Conservation (phyloP, 2,888 invertebrate species). For the Cantharis flavilabris region DNA sequence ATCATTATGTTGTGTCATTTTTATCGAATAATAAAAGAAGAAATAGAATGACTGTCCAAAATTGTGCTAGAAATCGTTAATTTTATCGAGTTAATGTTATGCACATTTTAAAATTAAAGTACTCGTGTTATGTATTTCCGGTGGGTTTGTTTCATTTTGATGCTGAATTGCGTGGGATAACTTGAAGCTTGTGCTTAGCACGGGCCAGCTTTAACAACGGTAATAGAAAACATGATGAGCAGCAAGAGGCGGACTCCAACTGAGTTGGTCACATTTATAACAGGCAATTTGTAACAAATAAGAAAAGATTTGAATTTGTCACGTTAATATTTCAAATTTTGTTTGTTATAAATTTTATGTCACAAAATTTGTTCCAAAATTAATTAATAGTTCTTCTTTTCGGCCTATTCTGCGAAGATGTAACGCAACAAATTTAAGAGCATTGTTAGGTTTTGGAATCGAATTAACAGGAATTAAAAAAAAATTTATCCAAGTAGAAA, state of each 20-base stretch:
- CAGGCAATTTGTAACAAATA: constrained; percentile 39
- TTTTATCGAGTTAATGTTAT: constrained; percentile 25
- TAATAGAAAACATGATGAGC: constrained; percentile 33
- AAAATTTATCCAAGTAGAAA: too few relatives aligned
- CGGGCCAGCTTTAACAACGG: constrained; percentile 40
- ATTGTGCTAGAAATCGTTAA: constrained; percentile 18
- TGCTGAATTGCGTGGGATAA: constrained; percentile 46
- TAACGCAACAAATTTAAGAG: too few relatives aligned
- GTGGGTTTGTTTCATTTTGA: constrained; percentile 47
- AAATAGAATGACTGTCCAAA: constrained; percentile 12
- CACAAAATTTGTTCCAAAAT: background rate
- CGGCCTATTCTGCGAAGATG: too few relatives aligned
- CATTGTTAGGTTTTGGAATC: too few relatives aligned
- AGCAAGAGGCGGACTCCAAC: constrained; percentile 38
- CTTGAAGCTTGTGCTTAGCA: constrained; percentile 46
- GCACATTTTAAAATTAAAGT: constrained; percentile 28
- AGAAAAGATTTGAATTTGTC: constrained; percentile 20
- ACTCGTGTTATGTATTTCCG: constrained; percentile 44
- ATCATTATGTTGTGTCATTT: constrained; percentile 18
- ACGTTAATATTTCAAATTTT: background rate
- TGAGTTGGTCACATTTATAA: constrained; percentile 38
- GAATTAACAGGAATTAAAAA: too few relatives aligned
- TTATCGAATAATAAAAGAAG: constrained; percentile 1
- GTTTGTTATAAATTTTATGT: background rate
- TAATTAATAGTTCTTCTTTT: background rate